A percentile compares a stretch with the other conserved stretches of the same genome.
Conservation (phyloP, 2,113 vertebrate species). For the Alethe diademata region DNA sequence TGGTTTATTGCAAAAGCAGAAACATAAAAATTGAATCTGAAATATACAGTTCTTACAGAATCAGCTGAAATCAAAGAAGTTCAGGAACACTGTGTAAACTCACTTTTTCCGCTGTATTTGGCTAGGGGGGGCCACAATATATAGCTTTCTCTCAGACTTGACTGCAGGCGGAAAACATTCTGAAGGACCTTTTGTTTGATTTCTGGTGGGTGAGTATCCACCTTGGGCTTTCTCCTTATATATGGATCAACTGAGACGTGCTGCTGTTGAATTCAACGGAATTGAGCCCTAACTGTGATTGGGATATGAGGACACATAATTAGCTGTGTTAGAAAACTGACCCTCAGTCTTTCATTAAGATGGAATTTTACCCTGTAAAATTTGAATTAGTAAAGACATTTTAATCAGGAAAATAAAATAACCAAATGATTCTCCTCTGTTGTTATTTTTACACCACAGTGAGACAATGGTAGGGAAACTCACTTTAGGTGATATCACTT, state of each 20-base stretch:
- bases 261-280: neutral
- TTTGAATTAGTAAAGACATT: constrained; percentile 70
- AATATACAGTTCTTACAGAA: neutral
- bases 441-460: constrained; percentile 74
- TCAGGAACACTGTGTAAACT: neutral
- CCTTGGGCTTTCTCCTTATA: neutral
- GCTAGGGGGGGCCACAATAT: neutral
- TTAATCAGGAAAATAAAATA: constrained; percentile 77
- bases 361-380: constrained; percentile 62
- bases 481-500: constrained; percentile 81
- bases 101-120: neutral
- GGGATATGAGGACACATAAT: constrained; percentile 44
- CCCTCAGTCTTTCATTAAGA: constrained; percentile 72
- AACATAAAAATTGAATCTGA: neutral
- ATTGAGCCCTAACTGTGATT: constrained; percentile 39
- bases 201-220: neutral
- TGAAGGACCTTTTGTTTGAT: neutral
- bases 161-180: neutral
- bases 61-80: neutral
- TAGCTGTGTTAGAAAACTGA: constrained; percentile 61
- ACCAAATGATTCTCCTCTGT: constrained; percentile 74
- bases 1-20: neutral
- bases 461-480: constrained; percentile 77
- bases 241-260: neutral
- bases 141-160: neutral